phyloP scores from a whole-genome alignment of 2,113 vertebrate species.

The Podocnemis expansa region DNA sequence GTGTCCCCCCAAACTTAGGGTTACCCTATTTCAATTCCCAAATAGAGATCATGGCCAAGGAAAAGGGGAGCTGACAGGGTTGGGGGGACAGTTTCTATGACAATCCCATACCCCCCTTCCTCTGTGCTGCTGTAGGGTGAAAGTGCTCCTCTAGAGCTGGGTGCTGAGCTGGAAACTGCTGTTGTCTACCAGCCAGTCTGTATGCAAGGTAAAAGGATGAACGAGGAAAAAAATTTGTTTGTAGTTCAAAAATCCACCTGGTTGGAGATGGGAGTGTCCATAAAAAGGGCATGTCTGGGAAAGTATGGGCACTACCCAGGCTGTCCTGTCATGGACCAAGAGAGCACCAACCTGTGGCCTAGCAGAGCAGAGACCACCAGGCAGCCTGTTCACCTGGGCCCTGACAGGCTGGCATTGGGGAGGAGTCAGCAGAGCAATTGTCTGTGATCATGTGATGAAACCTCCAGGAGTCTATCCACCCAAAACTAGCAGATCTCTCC shows the following conservation, averaged over 20 bases:
- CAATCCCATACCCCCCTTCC: not conserved
- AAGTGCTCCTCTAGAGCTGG: not conserved
- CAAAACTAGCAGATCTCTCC: no score
- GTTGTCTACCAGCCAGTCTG: not conserved
- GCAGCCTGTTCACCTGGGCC: no score
- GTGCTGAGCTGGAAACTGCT: not conserved
- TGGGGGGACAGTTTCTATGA: not conserved
- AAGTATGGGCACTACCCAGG: no score
- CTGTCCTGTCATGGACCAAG: no score
- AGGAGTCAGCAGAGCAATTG: not conserved
- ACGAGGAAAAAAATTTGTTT: not conserved
- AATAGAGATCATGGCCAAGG: no score
- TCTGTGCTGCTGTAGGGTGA: not conserved
- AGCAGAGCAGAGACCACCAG: no score
- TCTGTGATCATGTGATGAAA: not conserved
- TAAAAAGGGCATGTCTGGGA: not conserved
- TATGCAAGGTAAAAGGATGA: not conserved
- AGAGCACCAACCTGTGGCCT: no score
- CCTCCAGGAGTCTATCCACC: no score
- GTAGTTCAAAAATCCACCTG: not conserved
- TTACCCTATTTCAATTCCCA: no score
- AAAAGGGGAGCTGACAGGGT: not conserved
- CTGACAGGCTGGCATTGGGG: no score
- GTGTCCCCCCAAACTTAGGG: not conserved
- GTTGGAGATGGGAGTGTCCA: not conserved